Evolutionary conservation across 2,888 invertebrate species (phyloP), one percentile per base, ranked within the genome.

Genomic region (Acanthoscelides obtectus): DNA sequence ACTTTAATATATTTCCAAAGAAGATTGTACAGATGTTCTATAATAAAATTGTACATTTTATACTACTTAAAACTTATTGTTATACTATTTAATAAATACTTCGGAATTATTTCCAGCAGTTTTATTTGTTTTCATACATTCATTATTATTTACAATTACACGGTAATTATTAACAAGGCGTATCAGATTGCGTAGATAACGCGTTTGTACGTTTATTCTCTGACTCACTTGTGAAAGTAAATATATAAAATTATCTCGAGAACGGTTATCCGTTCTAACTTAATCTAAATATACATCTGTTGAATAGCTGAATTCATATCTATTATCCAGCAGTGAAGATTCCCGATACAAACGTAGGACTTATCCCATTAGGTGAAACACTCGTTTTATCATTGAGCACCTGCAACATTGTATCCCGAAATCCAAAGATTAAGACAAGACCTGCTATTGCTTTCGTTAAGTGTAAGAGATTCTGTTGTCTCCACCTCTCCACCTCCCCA

Each of bases 1-100:
- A 83, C 81, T 81, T 76, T 83, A 84, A 83, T 83, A 83, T 84
- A 82, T 84, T 83, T 83, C 84, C 84, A 84, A 84, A 84, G 84
- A 84, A 79, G 79, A 81, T 81, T 82, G 81, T 82, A 81, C 79
- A 82, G 78, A 80, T 81, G 78, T 79, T 76, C 74, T 79, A 73
- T 75, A 74, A 74, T 76, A 80, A 75, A 77, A 81, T 66, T 82
- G 84, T 85, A 84, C 81, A 84, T 84, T 85, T 84, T 84, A 81
- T 84, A 84, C 83, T 83, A 82, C 83, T 81, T 84, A 81, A 82
- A 79, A 82, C 80, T 83, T 81, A 81, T 84, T 84, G 83, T 84
- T 84, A 75, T 83, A 83, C n/a, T 84, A 83, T 84, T 84, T 84
- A 83, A 84, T 83, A 84, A 83, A 84, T 80, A 81, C 22, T 66